These are phyloP conservation scores for Lamprologus sp. DNA, from an alignment of 2,113 vertebrate species.

Conservation along the genomic window DNA sequence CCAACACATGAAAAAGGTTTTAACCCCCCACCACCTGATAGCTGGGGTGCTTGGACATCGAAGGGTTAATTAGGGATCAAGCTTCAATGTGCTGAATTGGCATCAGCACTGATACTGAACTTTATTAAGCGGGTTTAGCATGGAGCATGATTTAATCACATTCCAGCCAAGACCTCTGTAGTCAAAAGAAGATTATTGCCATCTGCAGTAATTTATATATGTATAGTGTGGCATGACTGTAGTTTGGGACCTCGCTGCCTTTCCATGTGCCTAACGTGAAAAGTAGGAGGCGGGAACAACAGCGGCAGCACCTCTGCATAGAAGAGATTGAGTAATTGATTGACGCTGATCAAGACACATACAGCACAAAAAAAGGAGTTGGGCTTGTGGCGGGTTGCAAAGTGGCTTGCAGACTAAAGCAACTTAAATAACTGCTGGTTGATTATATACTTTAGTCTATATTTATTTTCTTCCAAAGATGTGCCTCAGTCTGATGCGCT, in stretches of 20 bases:
- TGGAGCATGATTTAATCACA: not conserved
- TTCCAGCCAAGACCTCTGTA: not conserved
- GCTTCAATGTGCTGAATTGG: not conserved
- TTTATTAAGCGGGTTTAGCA: not conserved
- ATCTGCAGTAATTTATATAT: not conserved
- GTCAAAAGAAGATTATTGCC: not conserved
- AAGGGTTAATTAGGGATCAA: not conserved
- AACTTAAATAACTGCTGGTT: not conserved
- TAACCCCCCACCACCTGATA: not conserved
- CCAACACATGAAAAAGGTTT: not conserved
- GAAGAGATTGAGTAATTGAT: not conserved
- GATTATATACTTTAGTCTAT: not conserved
- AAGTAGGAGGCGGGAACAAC: not conserved
- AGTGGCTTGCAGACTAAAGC: not conserved
- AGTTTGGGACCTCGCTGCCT: not conserved
- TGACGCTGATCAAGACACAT: not conserved
- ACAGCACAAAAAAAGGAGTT: not conserved
- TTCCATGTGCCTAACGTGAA: not conserved
- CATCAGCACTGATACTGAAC: not conserved
- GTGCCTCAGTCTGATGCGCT: not conserved
- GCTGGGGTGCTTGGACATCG: not conserved
- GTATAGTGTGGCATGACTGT: not conserved
- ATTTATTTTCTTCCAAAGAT: not conserved
- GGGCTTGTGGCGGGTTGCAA: not conserved
- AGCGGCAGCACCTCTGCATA: not conserved